Base-by-base conservation (phyloP, 2,888 invertebrate genomes). In the Cheilosia vernalis region DNA sequence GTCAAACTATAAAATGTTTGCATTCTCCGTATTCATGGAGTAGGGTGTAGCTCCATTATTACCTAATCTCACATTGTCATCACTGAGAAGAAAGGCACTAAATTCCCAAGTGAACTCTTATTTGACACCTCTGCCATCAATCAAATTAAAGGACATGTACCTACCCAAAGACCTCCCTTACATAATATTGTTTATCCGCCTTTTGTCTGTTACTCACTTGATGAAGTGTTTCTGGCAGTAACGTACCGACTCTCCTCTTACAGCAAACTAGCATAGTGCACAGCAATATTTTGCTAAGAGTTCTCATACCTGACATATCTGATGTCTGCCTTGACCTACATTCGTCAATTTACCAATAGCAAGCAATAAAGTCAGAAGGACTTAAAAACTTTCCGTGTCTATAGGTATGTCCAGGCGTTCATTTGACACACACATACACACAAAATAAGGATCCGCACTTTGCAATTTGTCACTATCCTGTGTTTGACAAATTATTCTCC, bases 331-430 rank as follows among this genome's bases (percentile, higher is more conserved):
- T 44, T 73, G 53, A 64, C 63, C 73, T 64, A 73, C 37, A 61
- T 73, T 63, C 55, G 30, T 33, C 44, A 73, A 55, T 63, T 64
- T 55, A 73, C 21, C 55, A 73, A 73, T 73, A 55, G 24, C 55
- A 55, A 63, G 63, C 73, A 56, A 73, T 73, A 58, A 51, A 60
- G 49, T 51, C 47, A 33, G 27, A 51, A 42, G 40, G 40, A 42
- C 66, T 51, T 66, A 21, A 69, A 55, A 60, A 72, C 27, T 61
- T 30, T 27, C 37, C 9, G 4, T 33, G 17, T 3, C 21, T 47
- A 4, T 30, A 44, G 37, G 37, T 37, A 37, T 37, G 37, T 37
- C 24, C 40, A n/a, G 13, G 10, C 21, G 21, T 56, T 19, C 47
- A 37, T 47, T 47, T 69, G 37, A 72, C 60, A 55, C 37, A 72